These are phyloP conservation scores for Laupala kohalensis DNA, from an alignment of 1,140 invertebrate species.

Conservation along the genomic window DNA sequence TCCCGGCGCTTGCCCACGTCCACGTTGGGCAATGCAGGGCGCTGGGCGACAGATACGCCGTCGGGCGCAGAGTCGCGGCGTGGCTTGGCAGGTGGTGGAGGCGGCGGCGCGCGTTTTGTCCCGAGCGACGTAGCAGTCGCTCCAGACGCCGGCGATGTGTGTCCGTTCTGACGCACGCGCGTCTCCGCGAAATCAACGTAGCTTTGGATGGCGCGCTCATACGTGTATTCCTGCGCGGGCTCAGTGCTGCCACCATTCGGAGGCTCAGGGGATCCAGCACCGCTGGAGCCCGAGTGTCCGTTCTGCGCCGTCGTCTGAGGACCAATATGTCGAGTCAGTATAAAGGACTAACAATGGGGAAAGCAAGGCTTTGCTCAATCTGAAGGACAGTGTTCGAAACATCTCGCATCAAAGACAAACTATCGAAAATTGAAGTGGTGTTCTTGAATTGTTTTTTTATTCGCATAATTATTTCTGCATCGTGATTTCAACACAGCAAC, in stretches of 20 bases:
- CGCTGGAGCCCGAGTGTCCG: constrained; percentile 13
- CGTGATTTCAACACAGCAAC: too few species aligned
- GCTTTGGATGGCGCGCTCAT: constrained; percentile 71
- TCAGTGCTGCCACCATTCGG: too few species aligned
- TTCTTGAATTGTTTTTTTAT: too few species aligned
- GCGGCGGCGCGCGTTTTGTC: constrained; percentile 14
- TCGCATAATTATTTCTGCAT: too few species aligned
- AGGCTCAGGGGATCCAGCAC: not conserved
- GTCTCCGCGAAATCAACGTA: constrained; percentile 55
- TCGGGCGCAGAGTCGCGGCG: not conserved
- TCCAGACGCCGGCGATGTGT: constrained; percentile 7
- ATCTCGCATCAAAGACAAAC: too few species aligned
- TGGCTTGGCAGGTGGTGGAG: not conserved
- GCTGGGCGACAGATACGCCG: not conserved
- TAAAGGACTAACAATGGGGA: too few species aligned
- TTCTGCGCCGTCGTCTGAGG: too few species aligned
- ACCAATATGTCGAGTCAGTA: too few species aligned
- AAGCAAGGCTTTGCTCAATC: too few species aligned
- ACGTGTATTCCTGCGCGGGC: constrained; percentile 57
- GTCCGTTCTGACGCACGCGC: constrained; percentile 21
- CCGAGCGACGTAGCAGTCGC: constrained; percentile 7
- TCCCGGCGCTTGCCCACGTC: constrained; percentile 60
- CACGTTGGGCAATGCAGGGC: not conserved
- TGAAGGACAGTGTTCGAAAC: too few species aligned
- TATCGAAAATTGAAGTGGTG: too few species aligned